Evolutionary conservation across 2,888 invertebrate genomes (phyloP), one percentile per base, ranked within the genome.

Genomic region (Tinea pellionella): DNA sequence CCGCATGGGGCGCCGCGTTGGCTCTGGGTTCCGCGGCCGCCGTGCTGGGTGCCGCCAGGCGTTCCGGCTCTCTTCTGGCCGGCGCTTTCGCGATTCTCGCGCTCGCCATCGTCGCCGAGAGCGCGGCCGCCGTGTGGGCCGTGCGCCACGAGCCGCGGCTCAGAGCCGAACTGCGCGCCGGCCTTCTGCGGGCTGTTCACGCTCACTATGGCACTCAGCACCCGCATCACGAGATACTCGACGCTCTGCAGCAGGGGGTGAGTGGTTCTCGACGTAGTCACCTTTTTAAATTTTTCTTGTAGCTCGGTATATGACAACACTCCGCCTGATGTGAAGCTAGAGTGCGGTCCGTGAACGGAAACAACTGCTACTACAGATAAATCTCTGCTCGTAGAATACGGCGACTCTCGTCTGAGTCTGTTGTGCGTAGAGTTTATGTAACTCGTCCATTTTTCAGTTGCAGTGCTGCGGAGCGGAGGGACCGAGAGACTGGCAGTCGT

Each of bases 391-490:
- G n/a, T n/a, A n/a, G n/a, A n/a, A n/a, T n/a, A n/a, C n/a, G n/a
- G n/a, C n/a, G n/a, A n/a, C n/a, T n/a, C n/a, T n/a, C n/a, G n/a
- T n/a, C n/a, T n/a, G 30, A 30, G 30, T 7, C 30, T 30, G 30
- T 9, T 7, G 30, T 30, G 30, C 30, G 30, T 30, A 30, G 30
- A 30, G 9, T 9, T 30, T 7, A 30, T 30, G 9, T 4, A 9
- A 9, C 30, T 30, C 30, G 30, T 9, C 9, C 9, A 9, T 9
- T 30, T 47, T 47, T 9, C 47, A 94, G 93, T 83, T 96, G 77
- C 93, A 94, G 77, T 98, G 98, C 77, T 98, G 98, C 84, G 98
- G 98, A 59, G 96, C 97, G 65, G 94, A 94, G 73, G 93, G 94
- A n/a, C 94, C 94, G 64, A 94, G 96, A 80, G 98, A 98, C 87